Base-by-base conservation (phyloP, 2,113 vertebrate genomes). In the Silurus glanis region DNA sequence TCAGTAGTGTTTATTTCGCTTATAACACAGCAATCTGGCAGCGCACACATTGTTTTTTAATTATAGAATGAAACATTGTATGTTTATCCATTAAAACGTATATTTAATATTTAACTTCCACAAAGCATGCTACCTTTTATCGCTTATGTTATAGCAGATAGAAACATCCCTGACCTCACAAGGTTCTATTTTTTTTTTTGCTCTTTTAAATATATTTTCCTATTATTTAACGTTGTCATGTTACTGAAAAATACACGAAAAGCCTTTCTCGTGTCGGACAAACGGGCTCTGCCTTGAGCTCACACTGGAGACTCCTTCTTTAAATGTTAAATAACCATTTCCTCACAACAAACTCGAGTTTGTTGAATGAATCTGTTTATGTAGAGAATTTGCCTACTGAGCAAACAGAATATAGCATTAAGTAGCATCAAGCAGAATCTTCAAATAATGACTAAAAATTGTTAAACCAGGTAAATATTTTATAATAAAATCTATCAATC, bases 401-500 rank as follows among this genome's bases (percentile, higher is more conserved):
- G 47, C 17, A 75, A 51, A 53, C 10, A 23, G 21, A 75, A 53
- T 78, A 23, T 56, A 78, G 8, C 7, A 56, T 58, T 6, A 25
- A 4, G 12, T 4, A 28, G 10, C 25, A 2, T 6, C 19, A 3
- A 69, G 28, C 13, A 1, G 12, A 75, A 4, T 80, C 55, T 21
- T 80, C 1, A 37, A 59, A 79, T 28, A 17, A 21, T 37, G 37
- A 47, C 17, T 83, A 6, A 55, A 79, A 58, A 28, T 66, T 21
- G 19, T 47, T 21, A 7, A 28, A 51, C 53, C 13, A 80, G 61
- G 53, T 56, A 51, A 83, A 69, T 7, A 61, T 71, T 82, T 85
- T 79, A 53, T 62, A 56, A 71, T 13, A n/a, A 25, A 64, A 53
- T 86, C 37, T n/a, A 81, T 28, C 56, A 74, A 83, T 51, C 10